A percentile compares a stretch with the other conserved stretches of the same genome.
phyloP scores from a whole-genome alignment of 2,888 invertebrate genomes.

The Philereme vetulata region DNA sequence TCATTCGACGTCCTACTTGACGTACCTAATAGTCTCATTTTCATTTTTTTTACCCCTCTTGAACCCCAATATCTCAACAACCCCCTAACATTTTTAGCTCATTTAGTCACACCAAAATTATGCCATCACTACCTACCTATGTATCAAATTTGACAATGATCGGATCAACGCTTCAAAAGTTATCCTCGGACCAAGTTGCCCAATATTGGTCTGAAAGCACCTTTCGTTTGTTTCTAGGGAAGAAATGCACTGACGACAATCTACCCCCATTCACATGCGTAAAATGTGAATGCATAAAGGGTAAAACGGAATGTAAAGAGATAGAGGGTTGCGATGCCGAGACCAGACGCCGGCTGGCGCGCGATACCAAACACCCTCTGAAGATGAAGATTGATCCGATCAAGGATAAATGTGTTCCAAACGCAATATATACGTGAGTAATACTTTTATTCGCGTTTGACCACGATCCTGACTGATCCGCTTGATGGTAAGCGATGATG shows the following conservation, averaged over 20 bases:
- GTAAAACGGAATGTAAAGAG: slow-evolving; percentile 38
- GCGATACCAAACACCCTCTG: background rate
- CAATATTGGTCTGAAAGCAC: background rate
- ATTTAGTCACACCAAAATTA: too few relatives aligned
- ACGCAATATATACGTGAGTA: slow-evolving; percentile 57
- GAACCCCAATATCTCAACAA: too few relatives aligned
- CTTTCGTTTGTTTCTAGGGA: background rate
- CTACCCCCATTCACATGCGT: slow-evolving; percentile 38
- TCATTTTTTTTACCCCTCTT: too few relatives aligned
- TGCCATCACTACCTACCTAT: too few relatives aligned
- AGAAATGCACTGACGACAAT: slow-evolving; percentile 6
- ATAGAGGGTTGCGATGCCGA: slow-evolving; percentile 36
- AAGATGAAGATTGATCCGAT: slow-evolving; percentile 24
- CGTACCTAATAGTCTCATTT: too few relatives aligned
- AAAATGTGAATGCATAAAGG: slow-evolving; percentile 42
- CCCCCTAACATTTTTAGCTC: too few relatives aligned
- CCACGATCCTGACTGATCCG: too few relatives aligned
- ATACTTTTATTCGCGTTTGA: background rate
- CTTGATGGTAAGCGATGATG: too few relatives aligned
- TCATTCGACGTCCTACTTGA: too few relatives aligned
- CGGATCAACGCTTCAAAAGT: too few relatives aligned
- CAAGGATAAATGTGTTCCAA: slow-evolving; percentile 50
- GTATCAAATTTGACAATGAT: too few relatives aligned
- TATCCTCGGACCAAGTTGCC: too few relatives aligned
- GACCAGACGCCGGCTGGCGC: slow-evolving; percentile 16